phyloP scores from a whole-genome alignment of 2,797 vertebrate species.

The Pseudochaenichthys georgianus region DNA sequence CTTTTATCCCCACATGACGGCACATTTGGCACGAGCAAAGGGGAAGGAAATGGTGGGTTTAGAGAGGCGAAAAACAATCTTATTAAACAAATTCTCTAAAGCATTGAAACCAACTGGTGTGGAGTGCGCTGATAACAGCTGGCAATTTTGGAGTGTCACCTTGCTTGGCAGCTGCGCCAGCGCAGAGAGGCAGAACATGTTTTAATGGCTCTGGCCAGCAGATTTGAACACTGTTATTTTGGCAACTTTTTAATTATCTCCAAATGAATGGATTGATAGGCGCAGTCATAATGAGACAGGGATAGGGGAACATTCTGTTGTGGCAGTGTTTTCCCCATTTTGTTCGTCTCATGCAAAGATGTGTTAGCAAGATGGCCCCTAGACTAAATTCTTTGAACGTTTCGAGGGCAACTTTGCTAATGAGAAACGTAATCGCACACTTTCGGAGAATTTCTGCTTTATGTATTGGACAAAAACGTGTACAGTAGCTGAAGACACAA shows the following conservation, averaged over 20 bases:
- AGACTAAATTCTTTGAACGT: conserved; percentile 56
- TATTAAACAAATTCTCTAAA: conserved; percentile 86
- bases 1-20: conserved; percentile 66
- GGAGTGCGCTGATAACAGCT: conserved; percentile 86
- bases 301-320: conserved; percentile 58
- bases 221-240: conserved; percentile 79
- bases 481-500: conserved; percentile 10
- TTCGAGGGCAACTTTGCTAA: conserved; percentile 57
- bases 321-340: conserved; percentile 37
- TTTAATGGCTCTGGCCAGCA: conserved; percentile 74
- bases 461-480: conserved; percentile 9
- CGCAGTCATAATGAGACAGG: conserved; percentile 48
- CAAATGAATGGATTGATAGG: conserved; percentile 81
- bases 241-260: conserved; percentile 82
- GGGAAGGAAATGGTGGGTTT: conserved; percentile 61
- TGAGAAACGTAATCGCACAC: conserved; percentile 57
- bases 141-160: conserved; percentile 82
- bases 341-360: conserved; percentile 46
- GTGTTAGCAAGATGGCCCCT: conserved; percentile 61
- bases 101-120: conserved; percentile 85
- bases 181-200: conserved; percentile 58
- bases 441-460: conserved; percentile 13
- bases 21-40: conserved; percentile 74
- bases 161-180: conserved; percentile 73
- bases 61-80: conserved; percentile 64